These are phyloP conservation scores for Aldabrachelys gigantea DNA, from an alignment of 2,113 vertebrate genomes.

Conservation along the genomic window DNA sequence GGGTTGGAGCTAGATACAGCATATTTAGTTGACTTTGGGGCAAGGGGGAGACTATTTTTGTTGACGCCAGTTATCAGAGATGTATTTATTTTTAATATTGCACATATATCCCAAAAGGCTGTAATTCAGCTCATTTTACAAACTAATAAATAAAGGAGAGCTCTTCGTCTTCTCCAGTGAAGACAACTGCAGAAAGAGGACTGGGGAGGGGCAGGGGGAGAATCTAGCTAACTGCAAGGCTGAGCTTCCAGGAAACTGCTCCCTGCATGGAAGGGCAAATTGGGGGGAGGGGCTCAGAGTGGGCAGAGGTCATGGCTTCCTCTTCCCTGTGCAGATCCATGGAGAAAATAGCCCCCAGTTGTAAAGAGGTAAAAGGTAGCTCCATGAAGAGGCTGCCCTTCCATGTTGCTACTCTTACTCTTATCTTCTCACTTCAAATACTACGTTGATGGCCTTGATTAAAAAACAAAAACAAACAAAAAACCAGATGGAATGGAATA, in stretches of 20 bases:
- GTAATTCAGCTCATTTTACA: not conserved
- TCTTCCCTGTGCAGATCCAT: not conserved
- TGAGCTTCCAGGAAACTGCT: not conserved
- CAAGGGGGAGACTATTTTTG: not conserved
- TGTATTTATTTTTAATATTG: not conserved
- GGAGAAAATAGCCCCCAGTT: not conserved
- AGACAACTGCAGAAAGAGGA: not conserved
- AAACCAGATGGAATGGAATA: not conserved
- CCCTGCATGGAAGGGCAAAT: not conserved
- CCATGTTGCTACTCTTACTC: not conserved
- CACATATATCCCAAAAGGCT: not conserved
- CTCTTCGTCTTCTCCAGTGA: not conserved
- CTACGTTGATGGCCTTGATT: conserved; percentile 16
- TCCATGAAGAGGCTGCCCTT: not conserved
- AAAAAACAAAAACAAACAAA: conserved; percentile 5
- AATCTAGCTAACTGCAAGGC: not conserved
- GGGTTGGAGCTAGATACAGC: not conserved
- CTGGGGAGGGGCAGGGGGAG: not conserved
- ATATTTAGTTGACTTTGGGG: not conserved
- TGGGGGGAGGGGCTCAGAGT: not conserved
- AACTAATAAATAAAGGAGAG: not conserved
- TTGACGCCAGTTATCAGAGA: not conserved
- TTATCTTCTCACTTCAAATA: not conserved
- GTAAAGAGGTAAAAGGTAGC: not conserved
- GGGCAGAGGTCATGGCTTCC: not conserved